Evolutionary conservation across 2,113 vertebrate genomes (phyloP).

Genomic region (Thamnophis sirtalis): DNA sequence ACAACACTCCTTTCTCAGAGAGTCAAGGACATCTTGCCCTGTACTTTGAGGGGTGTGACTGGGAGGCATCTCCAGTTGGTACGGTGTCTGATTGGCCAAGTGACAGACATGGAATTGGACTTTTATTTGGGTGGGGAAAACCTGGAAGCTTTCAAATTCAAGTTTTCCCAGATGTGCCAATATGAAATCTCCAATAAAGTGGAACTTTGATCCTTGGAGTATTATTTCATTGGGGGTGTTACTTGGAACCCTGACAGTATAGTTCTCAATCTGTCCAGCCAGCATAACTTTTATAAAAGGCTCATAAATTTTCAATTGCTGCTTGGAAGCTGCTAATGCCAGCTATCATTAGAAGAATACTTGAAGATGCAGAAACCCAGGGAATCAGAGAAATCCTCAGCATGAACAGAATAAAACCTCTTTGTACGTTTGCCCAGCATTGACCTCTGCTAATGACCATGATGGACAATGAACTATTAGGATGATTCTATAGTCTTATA

Average conservation of each 20-base stretch:
- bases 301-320: background rate
- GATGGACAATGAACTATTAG: background rate
- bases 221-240: no score
- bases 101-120: no score
- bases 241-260: background rate
- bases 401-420: background rate
- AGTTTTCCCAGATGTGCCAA: no score
- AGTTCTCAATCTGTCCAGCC: background rate
- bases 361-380: background rate
- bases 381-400: background rate
- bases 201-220: no score
- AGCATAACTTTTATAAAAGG: background rate
- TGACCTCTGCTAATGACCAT: background rate
- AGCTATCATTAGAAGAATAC: background rate
- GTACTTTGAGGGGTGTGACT: no score
- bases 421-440: background rate
- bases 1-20: no score
- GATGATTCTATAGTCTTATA: background rate
- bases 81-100: no score
- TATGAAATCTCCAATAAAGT: no score
- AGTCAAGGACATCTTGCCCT: no score
- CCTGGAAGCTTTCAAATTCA: no score
- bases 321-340: background rate
- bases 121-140: no score
- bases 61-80: no score